phyloP scores from a whole-genome alignment of 2,888 invertebrate species.

The Drosophila leonis region DNA sequence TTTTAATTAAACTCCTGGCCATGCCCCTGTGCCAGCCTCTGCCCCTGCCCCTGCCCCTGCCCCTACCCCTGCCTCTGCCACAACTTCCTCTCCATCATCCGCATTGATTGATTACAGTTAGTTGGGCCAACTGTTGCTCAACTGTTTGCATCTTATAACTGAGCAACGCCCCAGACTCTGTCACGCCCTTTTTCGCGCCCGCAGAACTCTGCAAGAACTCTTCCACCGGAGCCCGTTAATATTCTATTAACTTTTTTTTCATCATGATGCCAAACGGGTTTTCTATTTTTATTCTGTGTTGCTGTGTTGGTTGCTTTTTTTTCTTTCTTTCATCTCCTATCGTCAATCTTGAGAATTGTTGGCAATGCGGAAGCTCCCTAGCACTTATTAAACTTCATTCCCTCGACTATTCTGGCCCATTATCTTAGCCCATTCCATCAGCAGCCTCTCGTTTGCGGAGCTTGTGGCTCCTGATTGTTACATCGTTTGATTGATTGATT shows the following conservation, averaged over 20 bases:
- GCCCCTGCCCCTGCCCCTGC: not conserved
- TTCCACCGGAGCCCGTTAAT: slow-evolving; percentile 52
- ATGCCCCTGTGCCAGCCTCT: slow-evolving; percentile 4
- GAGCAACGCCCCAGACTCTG: slow-evolving; percentile 39
- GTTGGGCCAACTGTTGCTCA: slow-evolving; percentile 60
- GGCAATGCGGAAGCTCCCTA: slow-evolving; percentile 56
- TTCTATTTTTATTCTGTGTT: slow-evolving; percentile 23
- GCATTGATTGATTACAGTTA: slow-evolving; percentile 78
- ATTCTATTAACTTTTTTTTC: slow-evolving; percentile 67
- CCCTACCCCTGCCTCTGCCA: not conserved
- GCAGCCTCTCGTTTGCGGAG: slow-evolving; percentile 9
- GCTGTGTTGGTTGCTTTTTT: not conserved
- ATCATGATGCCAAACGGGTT: slow-evolving; percentile 62
- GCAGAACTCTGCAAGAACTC: slow-evolving; percentile 10
- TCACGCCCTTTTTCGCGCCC: slow-evolving; percentile 50
- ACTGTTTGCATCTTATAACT: slow-evolving; percentile 40
- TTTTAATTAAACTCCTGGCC: slow-evolving; percentile 72
- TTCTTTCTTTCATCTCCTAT: slow-evolving; percentile 9
- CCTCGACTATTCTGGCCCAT: slow-evolving; percentile 24
- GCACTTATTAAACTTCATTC: slow-evolving; percentile 47
- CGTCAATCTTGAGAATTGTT: slow-evolving; percentile 26
- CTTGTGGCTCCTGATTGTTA: slow-evolving; percentile 60
- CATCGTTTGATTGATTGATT: slow-evolving; percentile 71
- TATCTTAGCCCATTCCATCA: slow-evolving; percentile 40
- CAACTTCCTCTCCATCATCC: not conserved